These are phyloP conservation scores for Orthonyx spaldingii DNA, from an alignment of 2,113 vertebrate genomes.

Conservation along the genomic window DNA sequence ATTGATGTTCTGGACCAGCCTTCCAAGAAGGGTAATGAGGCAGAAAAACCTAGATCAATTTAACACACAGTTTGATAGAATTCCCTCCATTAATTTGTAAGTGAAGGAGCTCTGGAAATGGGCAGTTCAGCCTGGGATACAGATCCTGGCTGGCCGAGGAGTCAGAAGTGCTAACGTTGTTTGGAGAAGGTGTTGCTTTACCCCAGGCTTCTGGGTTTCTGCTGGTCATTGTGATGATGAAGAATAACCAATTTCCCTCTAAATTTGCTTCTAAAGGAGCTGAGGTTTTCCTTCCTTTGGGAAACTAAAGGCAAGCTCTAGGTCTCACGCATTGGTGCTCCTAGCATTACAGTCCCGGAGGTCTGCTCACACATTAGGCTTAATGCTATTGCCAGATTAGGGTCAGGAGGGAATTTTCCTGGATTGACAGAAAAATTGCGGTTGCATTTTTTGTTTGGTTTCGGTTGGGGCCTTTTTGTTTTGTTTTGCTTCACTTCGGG, in stretches of 20 bases:
- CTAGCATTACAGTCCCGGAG: neutral
- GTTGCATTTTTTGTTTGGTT: neutral
- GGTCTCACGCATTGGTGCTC: neutral
- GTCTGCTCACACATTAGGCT: slow-evolving; percentile 17
- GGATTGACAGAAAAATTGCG: neutral
- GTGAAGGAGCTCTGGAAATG: neutral
- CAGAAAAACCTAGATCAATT: neutral
- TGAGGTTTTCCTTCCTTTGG: neutral
- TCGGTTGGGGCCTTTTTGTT: neutral
- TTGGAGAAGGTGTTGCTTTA: neutral
- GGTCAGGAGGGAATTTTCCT: slow-evolving; percentile 54
- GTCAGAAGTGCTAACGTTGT: neutral
- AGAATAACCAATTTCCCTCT: neutral
- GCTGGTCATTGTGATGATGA: neutral
- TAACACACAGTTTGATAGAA: neutral
- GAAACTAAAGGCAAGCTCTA: neutral
- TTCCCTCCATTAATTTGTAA: neutral
- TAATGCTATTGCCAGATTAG: slow-evolving; percentile 26
- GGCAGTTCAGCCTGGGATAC: neutral
- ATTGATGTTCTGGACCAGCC: neutral
- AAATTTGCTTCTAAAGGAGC: neutral
- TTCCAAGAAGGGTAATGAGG: neutral
- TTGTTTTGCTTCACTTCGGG: neutral
- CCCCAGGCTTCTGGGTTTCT: neutral
- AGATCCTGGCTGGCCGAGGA: neutral